phyloP scores from a whole-genome alignment of 2,113 vertebrate species.

The Mesembrinibis cayennensis region DNA sequence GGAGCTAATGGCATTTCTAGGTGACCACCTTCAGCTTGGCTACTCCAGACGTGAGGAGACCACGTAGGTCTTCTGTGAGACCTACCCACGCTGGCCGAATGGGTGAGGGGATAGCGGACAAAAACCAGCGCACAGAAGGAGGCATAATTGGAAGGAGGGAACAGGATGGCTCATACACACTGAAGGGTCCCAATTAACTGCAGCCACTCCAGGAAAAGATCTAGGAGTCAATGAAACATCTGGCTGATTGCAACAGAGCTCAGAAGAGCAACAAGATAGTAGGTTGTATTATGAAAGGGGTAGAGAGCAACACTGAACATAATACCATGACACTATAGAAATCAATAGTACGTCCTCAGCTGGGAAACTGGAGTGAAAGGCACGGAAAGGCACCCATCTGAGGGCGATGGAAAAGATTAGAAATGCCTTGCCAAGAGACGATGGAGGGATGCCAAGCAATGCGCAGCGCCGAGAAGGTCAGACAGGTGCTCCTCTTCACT shows the following conservation, averaged over 20 bases:
- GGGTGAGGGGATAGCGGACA: not conserved
- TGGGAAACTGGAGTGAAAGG: slow-evolving; percentile 26
- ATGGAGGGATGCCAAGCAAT: slow-evolving; percentile 51
- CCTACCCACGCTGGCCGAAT: rapidly evolving
- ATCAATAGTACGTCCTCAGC: slow-evolving; percentile 46
- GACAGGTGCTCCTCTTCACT: slow-evolving; percentile 63
- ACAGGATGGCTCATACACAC: not conserved
- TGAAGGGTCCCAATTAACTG: slow-evolving; percentile 47
- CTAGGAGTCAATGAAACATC: slow-evolving; percentile 62
- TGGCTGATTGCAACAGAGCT: slow-evolving; percentile 54
- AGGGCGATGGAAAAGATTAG: not conserved
- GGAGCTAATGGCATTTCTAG: not conserved
- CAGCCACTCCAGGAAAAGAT: slow-evolving; percentile 48
- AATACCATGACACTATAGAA: not conserved
- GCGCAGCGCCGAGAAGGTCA: not conserved
- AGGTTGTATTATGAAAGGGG: not conserved
- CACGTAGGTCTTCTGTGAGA: rapidly evolving
- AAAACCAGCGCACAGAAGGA: not conserved
- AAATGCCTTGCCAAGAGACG: slow-evolving; percentile 23
- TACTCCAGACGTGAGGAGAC: not conserved
- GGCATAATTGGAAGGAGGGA: not conserved
- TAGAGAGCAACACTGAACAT: slow-evolving; percentile 13
- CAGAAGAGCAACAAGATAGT: slow-evolving; percentile 41
- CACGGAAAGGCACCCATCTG: slow-evolving; percentile 35
- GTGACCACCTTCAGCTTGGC: not conserved